Evolutionary conservation across 2,888 invertebrate genomes (phyloP).

Genomic region (Galeopsomyia nigrocyanea): DNA sequence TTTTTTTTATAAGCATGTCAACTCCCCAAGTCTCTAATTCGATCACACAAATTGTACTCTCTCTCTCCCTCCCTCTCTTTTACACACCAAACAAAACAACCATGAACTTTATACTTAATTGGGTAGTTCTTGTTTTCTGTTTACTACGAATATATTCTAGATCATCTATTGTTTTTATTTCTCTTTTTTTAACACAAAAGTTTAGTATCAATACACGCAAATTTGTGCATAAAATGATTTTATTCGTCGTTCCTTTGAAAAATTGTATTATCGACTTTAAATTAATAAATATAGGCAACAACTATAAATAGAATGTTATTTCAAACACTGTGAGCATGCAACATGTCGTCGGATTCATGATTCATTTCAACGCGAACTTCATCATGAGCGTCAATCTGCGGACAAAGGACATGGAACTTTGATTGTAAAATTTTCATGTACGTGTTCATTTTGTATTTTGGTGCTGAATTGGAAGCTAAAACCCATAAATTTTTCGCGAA

Average conservation of each 20-base stretch:
- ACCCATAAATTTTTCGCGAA: slow-evolving; percentile 20
- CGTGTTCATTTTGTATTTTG: slow-evolving; percentile 33
- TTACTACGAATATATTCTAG: slow-evolving; percentile 20
- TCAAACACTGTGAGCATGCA: no score
- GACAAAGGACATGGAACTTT: no score
- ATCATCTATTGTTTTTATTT: neutral
- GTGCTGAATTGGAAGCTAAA: slow-evolving; percentile 9
- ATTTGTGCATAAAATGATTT: neutral
- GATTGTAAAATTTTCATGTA: slow-evolving; percentile 9
- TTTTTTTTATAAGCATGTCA: slow-evolving; percentile 43
- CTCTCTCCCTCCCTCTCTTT: slow-evolving; percentile 31
- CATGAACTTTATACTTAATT: slow-evolving; percentile 31
- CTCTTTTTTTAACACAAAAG: slow-evolving; percentile 7
- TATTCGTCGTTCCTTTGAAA: no score
- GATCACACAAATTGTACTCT: slow-evolving; percentile 39
- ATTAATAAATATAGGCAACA: neutral
- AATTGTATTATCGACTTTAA: slow-evolving; percentile 18
- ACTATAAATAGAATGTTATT: no score
- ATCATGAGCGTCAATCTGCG: no score
- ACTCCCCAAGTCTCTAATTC: slow-evolving; percentile 43
- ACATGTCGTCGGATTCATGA: no score
- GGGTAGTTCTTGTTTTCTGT: slow-evolving; percentile 44
- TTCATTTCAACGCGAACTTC: no score
- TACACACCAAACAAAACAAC: slow-evolving; percentile 37
- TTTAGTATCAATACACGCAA: slow-evolving; percentile 7